Base-by-base conservation (phyloP, 2,888 invertebrate genomes). In the Acrocyrtus sp. region DNA sequence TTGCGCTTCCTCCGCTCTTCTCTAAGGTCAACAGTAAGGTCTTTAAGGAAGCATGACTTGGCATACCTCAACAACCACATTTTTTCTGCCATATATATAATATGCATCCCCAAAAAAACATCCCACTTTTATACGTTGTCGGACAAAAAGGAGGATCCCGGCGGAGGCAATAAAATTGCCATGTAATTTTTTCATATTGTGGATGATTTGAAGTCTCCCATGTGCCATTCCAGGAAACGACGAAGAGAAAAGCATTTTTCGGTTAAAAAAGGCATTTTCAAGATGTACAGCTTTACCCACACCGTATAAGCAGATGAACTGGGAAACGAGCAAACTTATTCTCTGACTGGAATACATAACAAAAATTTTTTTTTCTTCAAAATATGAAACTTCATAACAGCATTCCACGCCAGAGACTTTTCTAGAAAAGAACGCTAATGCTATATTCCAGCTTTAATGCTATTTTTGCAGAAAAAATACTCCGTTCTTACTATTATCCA, bases 161-260 rank as follows among this genome's bases (percentile, higher is more conserved):
- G 41, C 26, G 48, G 27, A 57, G 57, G 70, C 62, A 70, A 70
- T 70, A 70, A 70, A 70, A 70, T 70, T 63, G 70, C 70, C 57
- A 57, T 70, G 62, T 70, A 70, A 69, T 70, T 70, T 70, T 70
- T 70, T 70, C 70, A 70, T 70, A 70, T 62, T 70, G 70, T 45
- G 57, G 70, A 70, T 70, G 70, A 70, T 70, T 70, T 70, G 56
- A 62, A 63, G 70, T 69, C 69, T 69, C 50, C 12, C 19, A 43
- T 27, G 57, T 50, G 27, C 62, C 51, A 63, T 70, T 70, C 57
- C 43, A 17, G 17, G 26, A 19, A 58, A 45, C 12, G 34, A 61
- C 17, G 27, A 26, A 66, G 19, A 53, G 29, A 50, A 41, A 57
- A 57, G 22, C 45, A 53, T 19, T 29, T 45, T 63, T 63, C 45